These are phyloP conservation scores for Rutilus rutilus DNA, from an alignment of 2,113 vertebrate genomes.

Conservation along the genomic window DNA sequence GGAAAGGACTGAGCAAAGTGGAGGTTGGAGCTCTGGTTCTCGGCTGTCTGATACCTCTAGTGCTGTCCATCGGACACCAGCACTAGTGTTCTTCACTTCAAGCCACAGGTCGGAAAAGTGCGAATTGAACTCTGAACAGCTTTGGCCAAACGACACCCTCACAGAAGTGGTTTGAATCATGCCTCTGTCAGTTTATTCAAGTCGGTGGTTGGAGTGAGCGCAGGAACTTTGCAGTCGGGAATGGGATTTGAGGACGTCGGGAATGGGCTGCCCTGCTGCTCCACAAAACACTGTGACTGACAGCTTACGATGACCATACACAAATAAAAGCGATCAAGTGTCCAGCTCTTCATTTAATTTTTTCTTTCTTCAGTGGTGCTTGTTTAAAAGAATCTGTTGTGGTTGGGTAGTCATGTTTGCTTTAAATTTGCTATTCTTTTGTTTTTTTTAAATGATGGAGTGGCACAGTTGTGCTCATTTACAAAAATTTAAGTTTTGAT, in stretches of 20 bases:
- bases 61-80: slow-evolving; percentile 94
- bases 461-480: neutral
- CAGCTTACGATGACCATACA: slow-evolving; percentile 11
- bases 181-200: slow-evolving; percentile 57
- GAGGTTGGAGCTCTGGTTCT: slow-evolving; percentile 92
- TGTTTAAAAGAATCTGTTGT: neutral
- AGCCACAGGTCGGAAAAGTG: neutral
- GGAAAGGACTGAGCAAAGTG: slow-evolving; percentile 91
- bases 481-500: neutral
- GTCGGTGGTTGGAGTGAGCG: neutral
- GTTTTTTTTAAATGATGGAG: slow-evolving; percentile 26
- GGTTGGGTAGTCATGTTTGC: neutral
- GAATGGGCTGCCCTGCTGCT: neutral
- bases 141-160: slow-evolving; percentile 48
- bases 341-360: slow-evolving; percentile 3
- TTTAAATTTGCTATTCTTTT: neutral
- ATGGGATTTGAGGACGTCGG: slow-evolving; percentile 22
- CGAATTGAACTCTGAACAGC: slow-evolving; percentile 41
- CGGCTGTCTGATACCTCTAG: slow-evolving; percentile 94
- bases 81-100: slow-evolving; percentile 77
- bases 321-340: slow-evolving; percentile 21
- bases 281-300: slow-evolving; percentile 31
- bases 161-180: slow-evolving; percentile 50
- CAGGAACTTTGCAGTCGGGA: neutral
- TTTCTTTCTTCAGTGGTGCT: slow-evolving; percentile 16